Conservation (phyloP, 2,888 invertebrate genomes). For the Platycnemis pennipes region DNA sequence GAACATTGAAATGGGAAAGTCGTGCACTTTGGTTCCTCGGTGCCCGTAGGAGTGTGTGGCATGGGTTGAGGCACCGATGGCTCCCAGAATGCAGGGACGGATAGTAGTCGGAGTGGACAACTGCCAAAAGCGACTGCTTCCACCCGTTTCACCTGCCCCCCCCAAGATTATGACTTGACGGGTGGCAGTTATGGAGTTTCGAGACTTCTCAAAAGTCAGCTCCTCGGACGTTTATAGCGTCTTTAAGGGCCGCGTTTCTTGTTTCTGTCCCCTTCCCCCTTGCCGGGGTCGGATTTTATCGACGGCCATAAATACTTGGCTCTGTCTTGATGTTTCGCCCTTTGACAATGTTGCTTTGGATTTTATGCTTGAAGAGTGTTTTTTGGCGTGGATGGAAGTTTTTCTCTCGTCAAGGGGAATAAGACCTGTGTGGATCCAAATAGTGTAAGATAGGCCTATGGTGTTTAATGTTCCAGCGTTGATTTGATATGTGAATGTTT, state of each 20-base stretch:
- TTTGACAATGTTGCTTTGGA: neutral
- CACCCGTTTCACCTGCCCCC: neutral
- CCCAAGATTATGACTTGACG: constrained; percentile 4
- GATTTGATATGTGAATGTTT: too few species aligned
- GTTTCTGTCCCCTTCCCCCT: neutral
- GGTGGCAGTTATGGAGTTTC: constrained; percentile 31
- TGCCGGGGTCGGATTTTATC: neutral
- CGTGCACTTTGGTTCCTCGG: too few species aligned
- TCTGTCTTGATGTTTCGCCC: neutral
- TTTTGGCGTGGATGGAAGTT: neutral
- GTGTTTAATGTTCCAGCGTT: too few species aligned
- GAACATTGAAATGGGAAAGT: too few species aligned
- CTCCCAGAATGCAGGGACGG: too few species aligned
- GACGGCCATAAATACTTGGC: neutral
- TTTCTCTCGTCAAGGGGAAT: neutral
- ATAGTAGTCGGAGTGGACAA: neutral
- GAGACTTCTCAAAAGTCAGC: constrained; percentile 32
- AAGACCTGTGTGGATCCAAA: neutral
- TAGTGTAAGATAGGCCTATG: neutral
- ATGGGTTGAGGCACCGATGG: too few species aligned
- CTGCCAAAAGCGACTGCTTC: neutral
- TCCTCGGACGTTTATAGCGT: constrained; percentile 24
- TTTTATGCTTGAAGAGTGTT: neutral
- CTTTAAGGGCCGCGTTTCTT: neutral
- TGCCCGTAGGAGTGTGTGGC: too few species aligned